Percentiles rank a stretch among this genome's conserved stretches.
phyloP scores from a whole-genome alignment of 2,888 invertebrate species.

The Tetragonisca angustula region DNA sequence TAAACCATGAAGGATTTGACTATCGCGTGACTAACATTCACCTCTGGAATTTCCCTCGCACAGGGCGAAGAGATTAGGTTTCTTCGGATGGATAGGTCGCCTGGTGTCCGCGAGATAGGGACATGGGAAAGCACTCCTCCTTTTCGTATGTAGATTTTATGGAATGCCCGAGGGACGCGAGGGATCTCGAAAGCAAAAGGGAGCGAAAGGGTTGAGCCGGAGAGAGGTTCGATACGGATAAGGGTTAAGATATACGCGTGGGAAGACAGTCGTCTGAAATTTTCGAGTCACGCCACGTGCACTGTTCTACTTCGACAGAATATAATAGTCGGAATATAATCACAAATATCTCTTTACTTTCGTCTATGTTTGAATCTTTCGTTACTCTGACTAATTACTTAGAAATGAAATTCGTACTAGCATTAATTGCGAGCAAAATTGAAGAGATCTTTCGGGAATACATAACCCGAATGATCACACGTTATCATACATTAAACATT shows the following conservation, averaged over 20 bases:
- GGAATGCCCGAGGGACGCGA: constrained; percentile 65
- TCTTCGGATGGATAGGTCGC: constrained; percentile 71
- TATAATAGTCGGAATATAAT: constrained; percentile 50
- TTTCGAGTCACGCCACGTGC: constrained; percentile 72
- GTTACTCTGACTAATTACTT: background rate
- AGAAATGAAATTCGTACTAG: background rate
- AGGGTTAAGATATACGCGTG: constrained; percentile 73
- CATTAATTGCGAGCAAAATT: background rate
- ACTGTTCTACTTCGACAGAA: constrained; percentile 32
- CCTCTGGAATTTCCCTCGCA: constrained; percentile 60
- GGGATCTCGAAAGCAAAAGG: constrained; percentile 59
- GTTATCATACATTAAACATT: background rate
- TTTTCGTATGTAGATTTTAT: constrained; percentile 76
- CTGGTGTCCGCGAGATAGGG: constrained; percentile 71
- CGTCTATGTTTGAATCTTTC: background rate
- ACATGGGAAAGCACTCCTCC: constrained; percentile 76
- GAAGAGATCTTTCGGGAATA: background rate
- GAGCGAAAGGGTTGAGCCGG: constrained; percentile 68
- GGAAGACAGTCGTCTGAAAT: constrained; percentile 65
- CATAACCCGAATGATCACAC: background rate
- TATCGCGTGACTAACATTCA: constrained; percentile 62
- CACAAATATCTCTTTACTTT: constrained; percentile 7
- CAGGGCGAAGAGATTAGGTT: constrained; percentile 71
- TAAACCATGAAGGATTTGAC: constrained; percentile 62
- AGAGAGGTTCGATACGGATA: constrained; percentile 58